Conservation (phyloP, 2,113 vertebrate species). For the Gorsachius goisagi region DNA sequence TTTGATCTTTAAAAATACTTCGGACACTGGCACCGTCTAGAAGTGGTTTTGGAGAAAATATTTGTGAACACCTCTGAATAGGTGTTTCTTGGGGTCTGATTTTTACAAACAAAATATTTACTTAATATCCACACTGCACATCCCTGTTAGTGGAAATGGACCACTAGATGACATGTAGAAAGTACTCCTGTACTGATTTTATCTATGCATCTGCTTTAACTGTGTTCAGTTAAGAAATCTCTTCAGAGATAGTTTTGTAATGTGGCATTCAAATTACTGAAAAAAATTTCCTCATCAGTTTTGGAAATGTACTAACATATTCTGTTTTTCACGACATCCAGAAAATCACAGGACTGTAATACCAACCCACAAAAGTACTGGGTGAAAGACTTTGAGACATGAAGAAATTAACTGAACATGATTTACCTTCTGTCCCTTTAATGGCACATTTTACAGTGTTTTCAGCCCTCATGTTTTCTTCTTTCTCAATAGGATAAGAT, state of each 20-base stretch:
- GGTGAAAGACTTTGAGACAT: background rate
- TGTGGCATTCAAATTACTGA: background rate
- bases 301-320: background rate
- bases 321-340: background rate
- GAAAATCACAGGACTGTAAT: background rate
- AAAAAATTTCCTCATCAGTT: background rate
- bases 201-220: background rate
- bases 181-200: background rate
- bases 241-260: background rate
- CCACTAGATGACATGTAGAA: background rate
- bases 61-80: background rate
- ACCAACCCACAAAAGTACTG: background rate
- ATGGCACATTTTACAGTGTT: background rate
- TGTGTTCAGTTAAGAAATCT: background rate
- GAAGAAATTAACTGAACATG: background rate
- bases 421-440: background rate
- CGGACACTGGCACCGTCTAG: background rate
- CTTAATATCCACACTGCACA: background rate
- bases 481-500: background rate
- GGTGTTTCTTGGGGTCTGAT: background rate
- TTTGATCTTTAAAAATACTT: background rate
- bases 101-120: background rate
- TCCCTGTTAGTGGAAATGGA: background rate
- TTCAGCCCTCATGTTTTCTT: background rate
- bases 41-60: background rate